These are phyloP conservation scores for Eristalis pertinax DNA, from an alignment of 2,888 invertebrate species.

Conservation along the genomic window DNA sequence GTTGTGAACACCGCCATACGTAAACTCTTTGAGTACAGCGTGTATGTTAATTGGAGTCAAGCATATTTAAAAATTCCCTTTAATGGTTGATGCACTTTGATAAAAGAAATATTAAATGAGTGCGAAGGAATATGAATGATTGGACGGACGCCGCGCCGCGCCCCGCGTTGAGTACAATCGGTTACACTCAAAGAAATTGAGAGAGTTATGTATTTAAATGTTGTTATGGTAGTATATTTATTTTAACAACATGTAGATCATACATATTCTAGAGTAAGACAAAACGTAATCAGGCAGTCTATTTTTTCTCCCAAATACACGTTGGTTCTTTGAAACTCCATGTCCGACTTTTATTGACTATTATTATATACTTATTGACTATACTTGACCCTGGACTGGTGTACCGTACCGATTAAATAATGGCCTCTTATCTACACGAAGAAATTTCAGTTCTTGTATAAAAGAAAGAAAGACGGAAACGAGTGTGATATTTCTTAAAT, in stretches of 20 bases:
- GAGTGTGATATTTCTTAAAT: conserved; percentile 66
- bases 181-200: neutral
- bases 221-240: neutral
- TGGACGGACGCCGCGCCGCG: neutral
- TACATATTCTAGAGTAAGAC: too few relatives aligned
- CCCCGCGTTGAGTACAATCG: too few relatives aligned
- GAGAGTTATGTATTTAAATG: neutral
- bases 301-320: too few relatives aligned
- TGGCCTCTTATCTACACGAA: neutral
- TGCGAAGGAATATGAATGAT: conserved; percentile 5
- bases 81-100: conserved; percentile 67
- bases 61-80: conserved; percentile 66
- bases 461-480: conserved; percentile 66
- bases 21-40: conserved; percentile 24
- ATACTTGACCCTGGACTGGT: too few relatives aligned
- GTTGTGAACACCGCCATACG: neutral
- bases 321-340: too few relatives aligned
- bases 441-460: conserved; percentile 33
- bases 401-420: neutral
- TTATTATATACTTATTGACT: too few relatives aligned
- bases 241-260: too few relatives aligned
- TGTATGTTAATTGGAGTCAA: conserved; percentile 66
- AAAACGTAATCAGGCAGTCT: too few relatives aligned
- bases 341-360: too few relatives aligned
- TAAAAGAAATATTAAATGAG: conserved; percentile 61